phyloP scores from a whole-genome alignment of 2,113 vertebrate genomes.

The Bettongia penicillata region DNA sequence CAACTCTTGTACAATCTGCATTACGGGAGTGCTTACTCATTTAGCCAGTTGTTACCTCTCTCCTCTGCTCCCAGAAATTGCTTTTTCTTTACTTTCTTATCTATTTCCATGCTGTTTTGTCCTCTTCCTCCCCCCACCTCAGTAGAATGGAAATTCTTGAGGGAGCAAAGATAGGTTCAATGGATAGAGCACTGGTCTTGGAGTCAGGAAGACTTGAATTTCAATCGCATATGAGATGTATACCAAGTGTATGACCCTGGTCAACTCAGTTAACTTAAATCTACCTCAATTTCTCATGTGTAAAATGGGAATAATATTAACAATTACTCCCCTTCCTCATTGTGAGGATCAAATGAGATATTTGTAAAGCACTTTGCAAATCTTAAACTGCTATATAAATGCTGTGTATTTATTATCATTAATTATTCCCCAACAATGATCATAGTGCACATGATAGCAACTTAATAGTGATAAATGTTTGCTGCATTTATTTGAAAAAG shows the following conservation, averaged over 20 bases:
- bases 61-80: neutral
- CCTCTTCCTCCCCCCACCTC: too few species aligned
- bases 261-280: neutral
- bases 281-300: neutral
- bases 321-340: rapidly evolving
- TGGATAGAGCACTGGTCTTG: neutral
- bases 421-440: neutral
- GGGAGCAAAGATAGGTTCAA: neutral
- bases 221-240: neutral
- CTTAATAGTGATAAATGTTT: neutral
- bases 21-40: neutral
- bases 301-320: neutral
- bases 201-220: neutral
- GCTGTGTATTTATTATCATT: neutral
- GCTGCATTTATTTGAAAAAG: neutral
- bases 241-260: neutral
- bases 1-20: neutral
- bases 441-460: neutral
- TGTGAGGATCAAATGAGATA: neutral
- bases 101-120: neutral
- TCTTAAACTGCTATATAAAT: neutral
- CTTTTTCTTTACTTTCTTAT: neutral
- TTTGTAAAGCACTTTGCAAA: neutral
- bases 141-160: neutral
- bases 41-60: neutral